Evolutionary conservation across 2,113 vertebrate genomes (phyloP).

Genomic region (Holacanthus passer): DNA sequence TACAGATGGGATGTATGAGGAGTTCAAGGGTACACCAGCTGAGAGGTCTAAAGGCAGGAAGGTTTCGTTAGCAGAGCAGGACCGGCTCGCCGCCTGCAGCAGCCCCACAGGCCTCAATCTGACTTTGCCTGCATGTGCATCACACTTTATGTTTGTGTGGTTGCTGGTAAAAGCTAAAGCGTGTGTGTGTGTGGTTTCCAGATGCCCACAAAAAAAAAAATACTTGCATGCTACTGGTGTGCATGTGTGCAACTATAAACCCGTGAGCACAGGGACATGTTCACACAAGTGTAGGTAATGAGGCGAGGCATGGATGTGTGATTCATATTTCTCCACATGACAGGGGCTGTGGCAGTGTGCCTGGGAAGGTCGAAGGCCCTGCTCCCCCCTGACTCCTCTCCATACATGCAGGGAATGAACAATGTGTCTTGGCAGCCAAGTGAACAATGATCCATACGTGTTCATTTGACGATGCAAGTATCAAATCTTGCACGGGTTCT

Average conservation of each 20-base stretch:
- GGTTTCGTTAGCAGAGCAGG: slow-evolving; percentile 41
- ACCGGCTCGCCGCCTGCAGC: slow-evolving; percentile 34
- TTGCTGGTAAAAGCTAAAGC: background rate
- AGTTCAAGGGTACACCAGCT: slow-evolving; percentile 74
- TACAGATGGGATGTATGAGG: slow-evolving; percentile 63
- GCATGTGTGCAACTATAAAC: slow-evolving; percentile 39
- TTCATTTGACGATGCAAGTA: background rate
- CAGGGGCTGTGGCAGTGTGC: slow-evolving; percentile 33
- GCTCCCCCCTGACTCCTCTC: background rate
- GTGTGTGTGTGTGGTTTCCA: slow-evolving; percentile 12
- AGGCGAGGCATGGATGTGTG: slow-evolving; percentile 38
- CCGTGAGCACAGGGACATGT: slow-evolving; percentile 27
- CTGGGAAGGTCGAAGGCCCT: slow-evolving; percentile 33
- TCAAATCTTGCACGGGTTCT: background rate
- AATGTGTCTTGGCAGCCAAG: slow-evolving; percentile 18
- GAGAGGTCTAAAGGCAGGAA: slow-evolving; percentile 51
- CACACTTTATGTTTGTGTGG: background rate
- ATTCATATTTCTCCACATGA: slow-evolving; percentile 56
- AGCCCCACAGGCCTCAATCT: slow-evolving; percentile 27
- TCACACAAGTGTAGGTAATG: slow-evolving; percentile 56
- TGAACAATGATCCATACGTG: background rate
- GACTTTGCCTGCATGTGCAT: background rate
- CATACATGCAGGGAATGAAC: slow-evolving; percentile 35
- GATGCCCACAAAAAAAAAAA: slow-evolving; percentile 2
- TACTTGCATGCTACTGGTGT: slow-evolving; percentile 35